Conservation (phyloP, 1,140 invertebrate species). For the Drosophila lini region DNA sequence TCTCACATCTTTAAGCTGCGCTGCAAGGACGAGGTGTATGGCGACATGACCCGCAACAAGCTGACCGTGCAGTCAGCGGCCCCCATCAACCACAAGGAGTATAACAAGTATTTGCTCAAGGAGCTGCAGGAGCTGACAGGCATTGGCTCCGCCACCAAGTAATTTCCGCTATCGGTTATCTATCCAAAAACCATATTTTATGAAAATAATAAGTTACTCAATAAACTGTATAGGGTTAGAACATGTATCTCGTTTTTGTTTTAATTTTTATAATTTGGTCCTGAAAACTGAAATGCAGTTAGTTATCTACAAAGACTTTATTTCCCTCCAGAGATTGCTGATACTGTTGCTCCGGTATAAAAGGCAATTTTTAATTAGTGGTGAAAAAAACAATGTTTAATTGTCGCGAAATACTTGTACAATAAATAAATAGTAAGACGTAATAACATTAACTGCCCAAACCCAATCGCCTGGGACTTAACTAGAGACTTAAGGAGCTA, state of each 20-base stretch:
- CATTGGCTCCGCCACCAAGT: slow-evolving; percentile 84
- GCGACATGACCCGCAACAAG: slow-evolving; percentile 94
- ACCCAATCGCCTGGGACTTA: slow-evolving; percentile 41
- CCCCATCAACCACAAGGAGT: slow-evolving; percentile 91
- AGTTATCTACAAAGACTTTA: background rate
- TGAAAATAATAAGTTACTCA: slow-evolving; percentile 9
- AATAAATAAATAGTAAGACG: slow-evolving; percentile 74
- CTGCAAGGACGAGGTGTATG: slow-evolving; percentile 95
- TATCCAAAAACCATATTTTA: slow-evolving; percentile 1
- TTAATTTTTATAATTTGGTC: background rate
- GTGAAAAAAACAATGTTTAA: slow-evolving; percentile 42
- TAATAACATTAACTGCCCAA: slow-evolving; percentile 57
- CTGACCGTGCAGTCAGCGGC: slow-evolving; percentile 88
- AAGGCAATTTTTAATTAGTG: background rate
- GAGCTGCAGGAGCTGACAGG: slow-evolving; percentile 87
- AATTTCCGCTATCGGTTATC: background rate
- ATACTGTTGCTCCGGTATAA: background rate
- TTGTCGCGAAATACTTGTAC: slow-evolving; percentile 47
- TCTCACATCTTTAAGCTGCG: slow-evolving; percentile 92
- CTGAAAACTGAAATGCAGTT: too few relatives aligned
- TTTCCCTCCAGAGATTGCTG: background rate
- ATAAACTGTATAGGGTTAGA: slow-evolving; percentile 24
- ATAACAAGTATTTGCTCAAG: slow-evolving; percentile 89
- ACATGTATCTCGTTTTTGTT: background rate
- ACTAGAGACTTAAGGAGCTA: slow-evolving; percentile 63